Conservation (phyloP, 2,113 vertebrate species). For the Bubo blakistoni region DNA sequence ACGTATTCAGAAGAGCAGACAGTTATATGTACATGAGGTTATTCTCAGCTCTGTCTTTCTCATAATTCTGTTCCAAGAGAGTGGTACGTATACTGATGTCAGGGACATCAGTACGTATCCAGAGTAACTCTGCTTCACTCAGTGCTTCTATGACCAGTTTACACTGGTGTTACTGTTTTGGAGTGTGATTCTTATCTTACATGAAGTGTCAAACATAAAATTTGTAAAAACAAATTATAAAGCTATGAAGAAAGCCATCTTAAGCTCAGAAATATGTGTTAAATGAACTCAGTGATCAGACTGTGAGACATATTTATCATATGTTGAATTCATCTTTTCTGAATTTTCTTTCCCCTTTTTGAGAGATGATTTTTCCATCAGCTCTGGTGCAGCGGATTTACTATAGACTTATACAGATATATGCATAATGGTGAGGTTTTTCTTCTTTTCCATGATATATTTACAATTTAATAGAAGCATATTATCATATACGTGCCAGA, state of each 20-base stretch:
- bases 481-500: not conserved
- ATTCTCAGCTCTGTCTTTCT: not conserved
- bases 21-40: not conserved
- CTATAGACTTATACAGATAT: not conserved
- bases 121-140: not conserved
- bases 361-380: not conserved
- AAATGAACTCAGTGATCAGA: not conserved
- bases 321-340: not conserved
- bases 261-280: not conserved
- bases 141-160: not conserved
- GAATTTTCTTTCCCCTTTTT: not conserved
- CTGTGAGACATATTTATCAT: not conserved
- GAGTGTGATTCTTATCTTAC: not conserved
- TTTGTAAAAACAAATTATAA: not conserved
- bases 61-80: not conserved
- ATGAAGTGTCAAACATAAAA: not conserved
- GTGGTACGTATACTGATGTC: not conserved
- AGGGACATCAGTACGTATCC: not conserved
- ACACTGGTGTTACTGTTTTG: not conserved
- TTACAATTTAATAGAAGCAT: not conserved
- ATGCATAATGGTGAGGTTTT: not conserved
- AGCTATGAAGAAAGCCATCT: not conserved
- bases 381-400: not conserved
- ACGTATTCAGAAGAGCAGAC: not conserved
- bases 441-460: not conserved